phyloP scores from a whole-genome alignment of 2,888 invertebrate species.

The Callosobruchus maculatus region DNA sequence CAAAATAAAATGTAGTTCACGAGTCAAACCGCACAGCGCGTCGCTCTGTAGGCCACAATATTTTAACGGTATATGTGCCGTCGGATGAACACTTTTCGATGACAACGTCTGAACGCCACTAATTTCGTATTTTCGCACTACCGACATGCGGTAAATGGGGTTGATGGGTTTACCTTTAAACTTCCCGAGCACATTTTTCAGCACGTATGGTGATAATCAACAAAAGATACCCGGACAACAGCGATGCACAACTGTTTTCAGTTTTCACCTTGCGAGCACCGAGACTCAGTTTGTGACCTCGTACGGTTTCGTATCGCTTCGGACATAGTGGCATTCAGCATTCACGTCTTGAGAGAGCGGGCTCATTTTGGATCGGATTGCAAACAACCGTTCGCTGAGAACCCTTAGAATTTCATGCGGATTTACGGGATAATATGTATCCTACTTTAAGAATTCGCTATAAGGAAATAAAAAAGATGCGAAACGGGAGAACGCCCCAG shows the following conservation, averaged over 20 bases:
- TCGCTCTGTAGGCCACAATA: constrained; percentile 27
- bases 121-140: not conserved
- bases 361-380: constrained; percentile 6
- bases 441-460: not conserved
- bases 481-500: too few relatives aligned
- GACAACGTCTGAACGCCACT: not conserved
- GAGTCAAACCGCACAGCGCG: constrained; percentile 9
- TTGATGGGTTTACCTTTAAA: constrained; percentile 33
- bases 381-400: not conserved
- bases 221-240: constrained; percentile 36
- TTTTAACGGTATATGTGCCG: constrained; percentile 24
- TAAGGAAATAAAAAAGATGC: too few relatives aligned
- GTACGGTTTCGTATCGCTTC: constrained; percentile 45
- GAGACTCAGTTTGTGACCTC: constrained; percentile 46
- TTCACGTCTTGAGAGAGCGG: constrained; percentile 27
- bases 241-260: constrained; percentile 47
- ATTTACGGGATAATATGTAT: not conserved
- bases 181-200: constrained; percentile 36
- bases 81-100: not conserved
- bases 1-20: constrained; percentile 30
- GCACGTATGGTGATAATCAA: constrained; percentile 28
- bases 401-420: not conserved
- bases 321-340: constrained; percentile 33
- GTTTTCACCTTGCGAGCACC: constrained; percentile 37
- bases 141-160: not conserved